Evolutionary conservation across 2,113 vertebrate genomes (phyloP), one percentile per base, ranked within the genome.

Genomic region (Talpa occidentalis): DNA sequence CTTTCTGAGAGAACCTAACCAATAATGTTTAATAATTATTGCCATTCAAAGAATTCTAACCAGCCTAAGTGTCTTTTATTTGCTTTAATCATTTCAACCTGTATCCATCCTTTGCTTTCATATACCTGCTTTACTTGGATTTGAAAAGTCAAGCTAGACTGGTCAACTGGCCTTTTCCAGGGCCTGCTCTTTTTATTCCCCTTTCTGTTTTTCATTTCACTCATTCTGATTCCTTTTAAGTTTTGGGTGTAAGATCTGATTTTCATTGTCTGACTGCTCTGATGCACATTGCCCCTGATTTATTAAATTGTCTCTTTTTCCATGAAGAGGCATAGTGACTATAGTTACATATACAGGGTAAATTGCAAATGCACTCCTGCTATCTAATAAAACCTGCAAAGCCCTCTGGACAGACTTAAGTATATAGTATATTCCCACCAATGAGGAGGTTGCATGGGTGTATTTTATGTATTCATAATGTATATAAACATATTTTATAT

Each of bases 291-390:
- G 11, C 22, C 21, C 22, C 42, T 91, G 80, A 67, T 76, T 90
- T 52, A 62, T 82, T 77, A 88, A 88, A 47, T 76, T 91, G 21
- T 83, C 70, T 76, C 10, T 11, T 89, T 87, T 96, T 77, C 59
- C 54, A 93, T 80, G 40, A 90, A 76, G 83, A 90, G 12, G 24
- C 12, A 54, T 69, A 17, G 64, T 94, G 62, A 88, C 42, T 72
- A 2, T 67, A 49, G 32, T 80, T 85, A 3, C 59, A 35, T 88
- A 32, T 78, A 37, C 15, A 66, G 56, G 24, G 44, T 73, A 80
- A 83, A 81, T 81, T 73, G 54, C 5, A 94, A 66, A 82, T 59
- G 64, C 40, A 21, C 80, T 17, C 56, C 22, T 9, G 7, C 42
- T 72, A 47, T 60, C 79, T 56, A 64, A 76, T 17, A 90, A 94